Percentiles rank a stretch among this genome's conserved stretches.
phyloP scores from a whole-genome alignment of 2,797 vertebrate species.

The Distichodus sexfasciatus region DNA sequence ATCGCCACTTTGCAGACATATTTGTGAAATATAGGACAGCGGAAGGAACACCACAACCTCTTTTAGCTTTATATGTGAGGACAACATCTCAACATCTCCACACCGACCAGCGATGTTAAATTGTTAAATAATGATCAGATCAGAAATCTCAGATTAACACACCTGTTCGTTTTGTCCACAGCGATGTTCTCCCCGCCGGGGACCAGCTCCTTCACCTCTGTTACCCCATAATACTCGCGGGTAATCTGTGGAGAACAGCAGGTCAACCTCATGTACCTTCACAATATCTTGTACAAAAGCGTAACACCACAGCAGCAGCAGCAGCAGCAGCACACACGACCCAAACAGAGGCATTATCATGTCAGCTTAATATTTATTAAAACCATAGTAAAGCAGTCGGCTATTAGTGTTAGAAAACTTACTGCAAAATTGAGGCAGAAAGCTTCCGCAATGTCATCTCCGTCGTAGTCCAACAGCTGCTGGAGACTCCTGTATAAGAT shows the following conservation, averaged over 20 bases:
- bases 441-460: slow-evolving; percentile 85
- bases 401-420: too few species aligned
- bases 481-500: slow-evolving; percentile 85
- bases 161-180: slow-evolving; percentile 90
- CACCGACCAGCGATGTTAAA: background rate
- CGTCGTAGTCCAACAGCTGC: slow-evolving; percentile 89
- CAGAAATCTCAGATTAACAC: slow-evolving; percentile 16
- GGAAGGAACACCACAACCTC: slow-evolving; percentile 1
- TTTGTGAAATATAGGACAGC: background rate
- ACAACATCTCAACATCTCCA: background rate
- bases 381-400: too few species aligned
- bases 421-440: slow-evolving; percentile 97
- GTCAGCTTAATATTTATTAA: too few species aligned
- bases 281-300: background rate
- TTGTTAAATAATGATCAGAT: background rate
- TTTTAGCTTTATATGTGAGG: slow-evolving; percentile 16
- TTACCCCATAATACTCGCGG: slow-evolving; percentile 90
- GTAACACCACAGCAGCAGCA: too few species aligned
- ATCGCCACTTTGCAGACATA: background rate
- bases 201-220: slow-evolving; percentile 87
- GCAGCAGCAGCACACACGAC: too few species aligned
- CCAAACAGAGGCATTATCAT: too few species aligned
- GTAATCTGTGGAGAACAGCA: slow-evolving; percentile 79
- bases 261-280: background rate
- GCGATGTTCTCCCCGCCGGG: slow-evolving; percentile 84